phyloP scores from a whole-genome alignment of 2,888 invertebrate species.

The Sabellastarte sp. region DNA sequence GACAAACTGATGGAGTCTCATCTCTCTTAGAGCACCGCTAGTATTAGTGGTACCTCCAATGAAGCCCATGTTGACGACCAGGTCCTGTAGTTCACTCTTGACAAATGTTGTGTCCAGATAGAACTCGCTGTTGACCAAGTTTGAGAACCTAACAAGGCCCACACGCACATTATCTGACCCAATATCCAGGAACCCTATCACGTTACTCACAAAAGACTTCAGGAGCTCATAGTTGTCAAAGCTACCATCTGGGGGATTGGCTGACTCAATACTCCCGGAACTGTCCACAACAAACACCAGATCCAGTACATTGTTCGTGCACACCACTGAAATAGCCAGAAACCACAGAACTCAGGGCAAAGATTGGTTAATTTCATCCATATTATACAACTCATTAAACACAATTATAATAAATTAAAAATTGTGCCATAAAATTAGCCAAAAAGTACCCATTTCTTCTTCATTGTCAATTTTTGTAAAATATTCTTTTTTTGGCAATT shows the following conservation, averaged over 20 bases:
- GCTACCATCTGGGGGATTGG: constrained; percentile 13
- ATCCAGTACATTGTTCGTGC: constrained; percentile 7
- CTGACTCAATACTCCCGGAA: constrained; percentile 17
- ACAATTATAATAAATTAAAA: too few species aligned
- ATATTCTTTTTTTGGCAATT: too few species aligned
- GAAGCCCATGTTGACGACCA: constrained; percentile 5
- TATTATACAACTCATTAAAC: too few species aligned
- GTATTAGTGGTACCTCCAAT: constrained; percentile 15
- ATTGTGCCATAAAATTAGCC: too few species aligned
- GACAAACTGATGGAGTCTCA: constrained; percentile 10
- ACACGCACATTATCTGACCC: constrained; percentile 8
- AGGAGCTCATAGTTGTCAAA: constrained; percentile 16
- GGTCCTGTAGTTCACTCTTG: neutral
- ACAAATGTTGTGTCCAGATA: constrained; percentile 6
- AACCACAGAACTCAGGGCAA: too few species aligned
- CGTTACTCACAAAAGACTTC: constrained; percentile 5
- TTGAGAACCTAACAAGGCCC: constrained; percentile 10
- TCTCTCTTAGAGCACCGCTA: constrained; percentile 10
- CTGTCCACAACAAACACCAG: constrained; percentile 20
- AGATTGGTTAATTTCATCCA: too few species aligned
- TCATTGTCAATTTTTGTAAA: too few species aligned
- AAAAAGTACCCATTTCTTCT: too few species aligned
- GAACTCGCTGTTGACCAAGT: constrained; percentile 9
- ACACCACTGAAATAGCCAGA: too few species aligned
- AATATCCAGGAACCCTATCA: constrained; percentile 8